These are phyloP conservation scores for Paragorgia papillata DNA, from an alignment of 92 coral and sea anemone species.

Conservation along the genomic window DNA sequence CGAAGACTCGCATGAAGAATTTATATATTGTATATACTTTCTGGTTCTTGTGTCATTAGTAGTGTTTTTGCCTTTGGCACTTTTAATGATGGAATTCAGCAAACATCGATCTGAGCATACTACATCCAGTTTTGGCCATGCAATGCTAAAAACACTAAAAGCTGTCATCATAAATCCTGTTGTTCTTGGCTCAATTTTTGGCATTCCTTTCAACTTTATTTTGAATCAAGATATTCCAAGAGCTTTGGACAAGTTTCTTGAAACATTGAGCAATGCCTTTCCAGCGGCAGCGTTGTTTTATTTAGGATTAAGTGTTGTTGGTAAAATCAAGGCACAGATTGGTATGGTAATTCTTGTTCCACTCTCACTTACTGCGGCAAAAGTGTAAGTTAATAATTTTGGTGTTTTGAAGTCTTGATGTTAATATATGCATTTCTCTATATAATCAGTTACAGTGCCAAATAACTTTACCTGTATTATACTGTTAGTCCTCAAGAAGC, in stretches of 20 bases:
- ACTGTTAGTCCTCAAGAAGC: no score
- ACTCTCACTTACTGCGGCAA: constrained; percentile 68
- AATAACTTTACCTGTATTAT: no score
- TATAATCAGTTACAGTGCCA: no score
- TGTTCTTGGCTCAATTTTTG: constrained; percentile 78
- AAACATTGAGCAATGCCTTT: constrained; percentile 72
- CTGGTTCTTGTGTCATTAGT: constrained; percentile 69
- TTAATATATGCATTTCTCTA: no score
- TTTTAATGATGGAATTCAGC: constrained; percentile 71
- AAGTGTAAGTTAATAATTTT: constrained; percentile 92
- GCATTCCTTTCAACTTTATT: constrained; percentile 67
- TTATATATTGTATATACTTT: constrained; percentile 77
- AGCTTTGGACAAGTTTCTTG: constrained; percentile 56
- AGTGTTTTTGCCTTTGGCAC: constrained; percentile 68
- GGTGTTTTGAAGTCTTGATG: not conserved
- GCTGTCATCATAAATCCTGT: constrained; percentile 71
- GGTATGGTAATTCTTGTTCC: constrained; percentile 79
- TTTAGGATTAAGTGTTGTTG: constrained; percentile 90
- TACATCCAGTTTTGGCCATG: constrained; percentile 46
- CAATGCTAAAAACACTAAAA: constrained; percentile 61
- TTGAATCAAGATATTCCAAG: constrained; percentile 59
- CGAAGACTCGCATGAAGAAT: constrained; percentile 69
- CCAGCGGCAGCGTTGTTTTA: constrained; percentile 82
- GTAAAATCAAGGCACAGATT: constrained; percentile 73
- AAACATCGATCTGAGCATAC: constrained; percentile 55